Evolutionary conservation across 2,797 vertebrate species (phyloP), one percentile per base, ranked within the genome.

Genomic region (Cossypha heuglini): DNA sequence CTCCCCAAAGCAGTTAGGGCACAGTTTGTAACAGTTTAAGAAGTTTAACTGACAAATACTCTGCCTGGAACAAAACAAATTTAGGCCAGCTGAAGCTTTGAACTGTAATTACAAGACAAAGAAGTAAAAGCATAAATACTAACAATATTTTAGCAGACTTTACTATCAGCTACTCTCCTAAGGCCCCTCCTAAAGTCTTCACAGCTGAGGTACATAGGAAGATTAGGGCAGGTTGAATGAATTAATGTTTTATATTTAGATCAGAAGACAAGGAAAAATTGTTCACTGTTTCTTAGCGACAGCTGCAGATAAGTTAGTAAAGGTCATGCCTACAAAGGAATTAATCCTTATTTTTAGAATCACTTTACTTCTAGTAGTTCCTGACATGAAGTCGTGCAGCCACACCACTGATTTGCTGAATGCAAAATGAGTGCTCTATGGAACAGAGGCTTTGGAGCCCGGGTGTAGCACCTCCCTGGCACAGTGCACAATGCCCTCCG

Each of bases 381-480:
- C 46, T 1, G 1, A 8, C 21, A 10, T 5, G 28, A 72, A 52
- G 66, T 13, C 5, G 10, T 16, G 33, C 46, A 35, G 29, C n/a
- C 49, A 54, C 28, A 9, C 2, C 6, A 9, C 20, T 24, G 5
- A 29, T 22, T 6, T 31, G 38, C 37, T 26, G 35, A 54, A 67
- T 6, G 31, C 28, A 35, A n/a, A 51, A 11, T 1, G 15, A 2
- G 4, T 0, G 4, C 20, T n/a, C 20, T 8, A 0, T 4, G 26
- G 10, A 58, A 10, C 1, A 25, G 33, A 1, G 2, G 7, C 43
- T 86, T 7, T 31, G 75, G n/a, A 35, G n/a, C 14, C 33, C 0
- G 9, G 16, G 5, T 5, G 7, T 2, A 19, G 55, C 31, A 19
- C 2, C 19, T 37, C 54, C 14, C 14, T 8, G 16, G 24, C 1